These are phyloP conservation scores for Ceryle rudis DNA, from an alignment of 2,797 vertebrate genomes.

Conservation along the genomic window DNA sequence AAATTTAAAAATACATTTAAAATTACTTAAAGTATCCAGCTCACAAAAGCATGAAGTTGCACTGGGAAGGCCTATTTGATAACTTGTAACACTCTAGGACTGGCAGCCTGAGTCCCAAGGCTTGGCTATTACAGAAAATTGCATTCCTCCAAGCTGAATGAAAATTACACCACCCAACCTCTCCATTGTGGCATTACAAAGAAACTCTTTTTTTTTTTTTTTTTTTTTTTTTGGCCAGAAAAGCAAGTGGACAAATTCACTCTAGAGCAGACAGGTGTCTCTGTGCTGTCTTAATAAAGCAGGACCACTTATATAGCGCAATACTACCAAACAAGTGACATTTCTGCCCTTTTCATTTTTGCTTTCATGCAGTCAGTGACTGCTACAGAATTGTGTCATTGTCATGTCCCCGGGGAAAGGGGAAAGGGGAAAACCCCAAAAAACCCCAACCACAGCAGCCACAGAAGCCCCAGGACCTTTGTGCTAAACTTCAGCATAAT, in stretches of 20 bases:
- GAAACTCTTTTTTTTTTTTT: background rate
- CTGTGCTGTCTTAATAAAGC: background rate
- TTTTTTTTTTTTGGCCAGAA: background rate
- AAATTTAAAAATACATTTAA: background rate
- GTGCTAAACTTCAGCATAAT: background rate
- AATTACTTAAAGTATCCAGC: background rate
- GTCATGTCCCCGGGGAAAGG: too few relatives aligned
- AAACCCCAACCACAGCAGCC: too few relatives aligned
- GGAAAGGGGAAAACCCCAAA: background rate
- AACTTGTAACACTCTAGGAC: background rate
- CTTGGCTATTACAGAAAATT: background rate
- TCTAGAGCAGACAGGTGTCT: background rate
- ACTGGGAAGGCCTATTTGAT: background rate
- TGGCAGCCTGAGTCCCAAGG: background rate
- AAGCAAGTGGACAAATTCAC: background rate
- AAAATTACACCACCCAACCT: background rate
- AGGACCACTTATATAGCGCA: background rate
- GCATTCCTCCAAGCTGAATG: background rate
- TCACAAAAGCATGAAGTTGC: background rate
- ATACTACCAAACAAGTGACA: background rate
- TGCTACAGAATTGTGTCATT: background rate
- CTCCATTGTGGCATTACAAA: background rate
- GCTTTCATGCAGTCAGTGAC: background rate
- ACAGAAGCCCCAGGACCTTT: background rate
- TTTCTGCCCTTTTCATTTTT: background rate